Conservation (phyloP, 2,113 vertebrate species). For the Epinephelus cyanopodus region DNA sequence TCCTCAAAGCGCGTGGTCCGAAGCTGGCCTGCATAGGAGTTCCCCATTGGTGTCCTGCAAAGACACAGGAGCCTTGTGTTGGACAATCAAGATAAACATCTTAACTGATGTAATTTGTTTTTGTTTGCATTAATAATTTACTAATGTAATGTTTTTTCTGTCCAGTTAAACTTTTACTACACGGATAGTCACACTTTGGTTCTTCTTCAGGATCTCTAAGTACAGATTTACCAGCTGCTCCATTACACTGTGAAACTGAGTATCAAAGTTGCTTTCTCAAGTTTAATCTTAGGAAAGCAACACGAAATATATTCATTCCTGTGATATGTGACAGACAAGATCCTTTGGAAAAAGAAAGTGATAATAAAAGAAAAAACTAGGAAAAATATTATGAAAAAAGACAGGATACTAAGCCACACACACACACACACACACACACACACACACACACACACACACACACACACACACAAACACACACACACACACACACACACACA, state of each 20-base stretch:
- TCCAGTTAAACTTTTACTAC: background rate
- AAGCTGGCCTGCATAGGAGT: slow-evolving; percentile 95
- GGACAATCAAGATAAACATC: background rate
- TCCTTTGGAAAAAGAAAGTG: background rate
- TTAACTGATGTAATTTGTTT: background rate
- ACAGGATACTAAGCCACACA: background rate
- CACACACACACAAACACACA: background rate
- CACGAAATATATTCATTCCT: background rate
- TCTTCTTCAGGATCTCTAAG: background rate
- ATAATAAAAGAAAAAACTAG: background rate
- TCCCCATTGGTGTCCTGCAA: slow-evolving; percentile 90
- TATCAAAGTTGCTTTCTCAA: background rate
- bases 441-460: background rate
- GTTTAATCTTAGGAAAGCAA: background rate
- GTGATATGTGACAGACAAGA: background rate
- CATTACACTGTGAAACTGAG: background rate
- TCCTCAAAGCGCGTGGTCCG: slow-evolving; percentile 95
- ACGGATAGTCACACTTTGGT: background rate
- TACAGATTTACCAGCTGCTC: background rate
- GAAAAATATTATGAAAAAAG: background rate
- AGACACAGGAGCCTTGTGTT: slow-evolving; percentile 16
- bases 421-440: background rate
- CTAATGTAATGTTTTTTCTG: background rate
- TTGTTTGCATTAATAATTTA: background rate
- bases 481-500: background rate